Conservation (phyloP, 2,113 vertebrate species). For the Pholis gunnellus region DNA sequence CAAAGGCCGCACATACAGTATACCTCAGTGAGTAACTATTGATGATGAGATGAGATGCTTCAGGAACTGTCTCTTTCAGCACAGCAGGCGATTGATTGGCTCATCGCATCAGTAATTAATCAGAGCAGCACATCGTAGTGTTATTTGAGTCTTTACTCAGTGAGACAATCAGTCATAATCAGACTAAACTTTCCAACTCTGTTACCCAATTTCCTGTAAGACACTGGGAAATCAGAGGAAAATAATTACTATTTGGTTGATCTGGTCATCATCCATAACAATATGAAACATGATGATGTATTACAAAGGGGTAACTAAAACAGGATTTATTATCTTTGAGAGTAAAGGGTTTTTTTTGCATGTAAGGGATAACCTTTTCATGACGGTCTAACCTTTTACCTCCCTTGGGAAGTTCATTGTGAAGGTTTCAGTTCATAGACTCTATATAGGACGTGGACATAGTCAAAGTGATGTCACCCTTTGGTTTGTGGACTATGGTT, state of each 20-base stretch:
- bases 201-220: not conserved
- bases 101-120: conserved; percentile 7
- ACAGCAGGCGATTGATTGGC: conserved; percentile 13
- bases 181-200: not conserved
- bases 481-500: not conserved
- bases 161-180: conserved; percentile 3
- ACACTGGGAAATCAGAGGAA: not conserved
- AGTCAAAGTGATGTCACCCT: not conserved
- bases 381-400: not conserved
- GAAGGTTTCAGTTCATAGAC: not conserved
- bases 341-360: not conserved
- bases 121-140: not conserved
- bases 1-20: not conserved
- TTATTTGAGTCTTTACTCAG: not conserved
- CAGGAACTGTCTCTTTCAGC: not conserved
- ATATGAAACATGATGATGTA: not conserved
- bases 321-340: not conserved
- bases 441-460: no score
- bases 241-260: not conserved
- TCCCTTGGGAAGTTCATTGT: not conserved
- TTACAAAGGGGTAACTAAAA: not conserved
- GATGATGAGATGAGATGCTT: not conserved
- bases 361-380: not conserved
- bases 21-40: not conserved
- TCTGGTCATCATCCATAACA: not conserved